phyloP scores from a whole-genome alignment of 1,140 invertebrate species.

The Heliconius himera region DNA sequence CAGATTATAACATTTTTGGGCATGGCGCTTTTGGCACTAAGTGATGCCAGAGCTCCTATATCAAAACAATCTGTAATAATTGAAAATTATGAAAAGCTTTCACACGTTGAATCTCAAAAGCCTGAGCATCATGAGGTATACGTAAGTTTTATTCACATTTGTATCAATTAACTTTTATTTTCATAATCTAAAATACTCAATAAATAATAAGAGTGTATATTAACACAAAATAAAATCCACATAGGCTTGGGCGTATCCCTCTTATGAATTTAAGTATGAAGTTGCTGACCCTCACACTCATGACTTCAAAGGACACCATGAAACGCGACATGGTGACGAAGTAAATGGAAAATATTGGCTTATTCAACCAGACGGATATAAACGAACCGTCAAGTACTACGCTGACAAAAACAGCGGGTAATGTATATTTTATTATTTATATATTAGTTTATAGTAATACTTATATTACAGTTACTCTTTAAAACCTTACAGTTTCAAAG shows the following conservation, averaged over 20 bases:
- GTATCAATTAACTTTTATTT: background rate
- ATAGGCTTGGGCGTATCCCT: constrained; percentile 67
- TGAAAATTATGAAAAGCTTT: constrained; percentile 35
- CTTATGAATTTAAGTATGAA: constrained; percentile 83
- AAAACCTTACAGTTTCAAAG: constrained; percentile 39
- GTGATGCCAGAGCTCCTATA: constrained; percentile 47
- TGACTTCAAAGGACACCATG: constrained; percentile 75
- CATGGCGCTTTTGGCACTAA: constrained; percentile 50
- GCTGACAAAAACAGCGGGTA: constrained; percentile 49
- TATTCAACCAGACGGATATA: constrained; percentile 49
- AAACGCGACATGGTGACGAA: constrained; percentile 81
- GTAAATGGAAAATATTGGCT: constrained; percentile 70
- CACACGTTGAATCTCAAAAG: constrained; percentile 47
- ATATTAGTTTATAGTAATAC: background rate
- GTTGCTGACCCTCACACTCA: constrained; percentile 82
- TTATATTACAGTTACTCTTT: background rate
- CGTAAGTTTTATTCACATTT: constrained; percentile 47
- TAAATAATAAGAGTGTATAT: background rate
- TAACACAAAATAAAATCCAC: background rate
- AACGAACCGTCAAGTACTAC: constrained; percentile 49
- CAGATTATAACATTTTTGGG: constrained; percentile 46
- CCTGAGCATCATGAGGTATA: constrained; percentile 66
- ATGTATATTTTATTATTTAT: constrained; percentile 10
- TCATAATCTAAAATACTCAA: too few relatives aligned
- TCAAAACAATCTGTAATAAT: constrained; percentile 58